phyloP scores from a whole-genome alignment of 2,888 invertebrate genomes.

The Thalpophila matura region DNA sequence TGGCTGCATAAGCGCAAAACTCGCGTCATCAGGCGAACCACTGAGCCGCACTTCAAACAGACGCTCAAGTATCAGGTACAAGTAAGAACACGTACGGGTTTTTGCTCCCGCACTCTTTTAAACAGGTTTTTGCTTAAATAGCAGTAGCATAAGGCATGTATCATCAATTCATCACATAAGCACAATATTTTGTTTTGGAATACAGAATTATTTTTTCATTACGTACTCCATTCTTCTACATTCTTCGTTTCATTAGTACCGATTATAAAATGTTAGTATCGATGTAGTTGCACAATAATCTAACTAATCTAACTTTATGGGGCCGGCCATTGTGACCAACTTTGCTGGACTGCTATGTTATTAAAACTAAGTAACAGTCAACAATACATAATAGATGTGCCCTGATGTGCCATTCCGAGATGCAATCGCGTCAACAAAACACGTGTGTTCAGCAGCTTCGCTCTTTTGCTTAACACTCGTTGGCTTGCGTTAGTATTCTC shows the following conservation, averaged over 20 bases:
- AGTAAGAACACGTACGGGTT: constrained; percentile 53
- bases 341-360: neutral
- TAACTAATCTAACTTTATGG: neutral
- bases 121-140: constrained; percentile 26
- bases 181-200: constrained; percentile 8
- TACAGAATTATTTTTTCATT: too few relatives aligned
- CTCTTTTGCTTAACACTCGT: neutral
- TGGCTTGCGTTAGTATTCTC: too few relatives aligned
- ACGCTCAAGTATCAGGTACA: constrained; percentile 95
- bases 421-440: too few relatives aligned
- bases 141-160: constrained; percentile 6
- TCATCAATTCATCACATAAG: constrained; percentile 8
- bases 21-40: constrained; percentile 94
- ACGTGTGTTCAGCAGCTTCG: too few relatives aligned
- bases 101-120: constrained; percentile 37
- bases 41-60: constrained; percentile 96
- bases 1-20: constrained; percentile 98
- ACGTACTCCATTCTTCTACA: too few relatives aligned
- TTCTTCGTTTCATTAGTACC: neutral
- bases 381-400: too few relatives aligned
- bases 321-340: neutral
- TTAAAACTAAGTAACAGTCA: too few relatives aligned
- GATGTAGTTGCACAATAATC: neutral
- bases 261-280: neutral
- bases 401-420: too few relatives aligned